Evolutionary conservation across 2,797 vertebrate genomes (phyloP).

Genomic region (Sebastes diploproa): DNA sequence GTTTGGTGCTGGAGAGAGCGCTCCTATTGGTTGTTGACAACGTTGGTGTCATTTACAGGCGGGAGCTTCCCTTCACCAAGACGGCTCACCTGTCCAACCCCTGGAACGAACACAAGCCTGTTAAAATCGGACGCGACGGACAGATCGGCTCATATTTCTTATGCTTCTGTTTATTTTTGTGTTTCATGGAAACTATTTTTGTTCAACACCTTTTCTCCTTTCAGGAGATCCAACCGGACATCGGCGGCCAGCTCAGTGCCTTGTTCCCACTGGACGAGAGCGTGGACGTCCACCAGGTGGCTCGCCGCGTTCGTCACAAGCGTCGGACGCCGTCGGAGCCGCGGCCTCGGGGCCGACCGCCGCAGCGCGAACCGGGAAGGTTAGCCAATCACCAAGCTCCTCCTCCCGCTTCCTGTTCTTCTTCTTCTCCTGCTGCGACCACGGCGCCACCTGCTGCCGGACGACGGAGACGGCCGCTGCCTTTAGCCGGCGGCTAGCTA

Average conservation of each 20-base stretch:
- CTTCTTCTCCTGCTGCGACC: constrained; percentile 57
- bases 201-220: not conserved
- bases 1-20: too few species aligned
- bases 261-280: constrained; percentile 97
- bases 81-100: constrained; percentile 95
- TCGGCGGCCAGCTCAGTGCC: constrained; percentile 94
- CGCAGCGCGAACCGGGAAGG: constrained; percentile 98
- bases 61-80: constrained; percentile 97
- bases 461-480: constrained; percentile 47
- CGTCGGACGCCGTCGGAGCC: constrained; percentile 94
- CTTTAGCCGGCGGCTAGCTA: constrained; percentile 46
- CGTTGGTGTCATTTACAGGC: constrained; percentile 70
- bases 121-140: constrained; percentile 98
- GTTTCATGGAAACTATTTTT: not conserved
- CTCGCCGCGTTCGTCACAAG: constrained; percentile 96
- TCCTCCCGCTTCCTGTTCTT: constrained; percentile 66
- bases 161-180: not conserved
- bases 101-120: constrained; percentile 98
- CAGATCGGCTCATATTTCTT: constrained; percentile 81
- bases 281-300: constrained; percentile 97
- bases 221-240: constrained; percentile 95
- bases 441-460: constrained; percentile 58
- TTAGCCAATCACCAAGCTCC: constrained; percentile 90
- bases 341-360: constrained; percentile 89
- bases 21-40: too few species aligned